Percentiles rank a stretch among this genome's conserved stretches.
Evolutionary conservation across 2,797 vertebrate species (phyloP).

Genomic region (Falco cherrug): DNA sequence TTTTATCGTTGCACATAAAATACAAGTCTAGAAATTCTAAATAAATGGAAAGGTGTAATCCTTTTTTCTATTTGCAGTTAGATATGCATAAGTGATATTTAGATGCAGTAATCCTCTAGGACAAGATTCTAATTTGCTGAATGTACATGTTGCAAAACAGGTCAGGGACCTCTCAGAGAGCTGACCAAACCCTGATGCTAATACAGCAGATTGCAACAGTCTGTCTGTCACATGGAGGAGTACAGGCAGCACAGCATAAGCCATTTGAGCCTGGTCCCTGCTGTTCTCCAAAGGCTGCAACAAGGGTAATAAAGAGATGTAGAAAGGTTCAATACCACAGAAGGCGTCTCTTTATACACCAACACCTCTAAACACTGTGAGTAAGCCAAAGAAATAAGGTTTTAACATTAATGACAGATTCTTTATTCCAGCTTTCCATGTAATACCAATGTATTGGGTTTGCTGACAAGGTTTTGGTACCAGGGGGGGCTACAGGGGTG

Average conservation of each 20-base stretch:
- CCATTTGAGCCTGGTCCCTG: background rate
- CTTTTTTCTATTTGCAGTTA: background rate
- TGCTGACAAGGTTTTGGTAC: background rate
- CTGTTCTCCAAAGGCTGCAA: background rate
- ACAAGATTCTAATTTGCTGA: background rate
- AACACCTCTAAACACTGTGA: background rate
- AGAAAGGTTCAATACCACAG: background rate
- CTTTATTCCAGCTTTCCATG: background rate
- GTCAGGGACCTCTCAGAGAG: background rate
- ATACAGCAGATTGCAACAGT: background rate
- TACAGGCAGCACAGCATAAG: background rate
- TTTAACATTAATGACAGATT: background rate
- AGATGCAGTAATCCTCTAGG: background rate
- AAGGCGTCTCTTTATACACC: background rate
- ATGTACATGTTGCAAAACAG: background rate
- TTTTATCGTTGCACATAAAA: background rate
- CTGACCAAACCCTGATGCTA: background rate
- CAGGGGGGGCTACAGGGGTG: background rate
- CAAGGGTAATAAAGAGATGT: background rate
- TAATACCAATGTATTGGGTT: accelerated
- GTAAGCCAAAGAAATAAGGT: background rate
- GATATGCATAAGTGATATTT: background rate
- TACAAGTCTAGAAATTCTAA: background rate
- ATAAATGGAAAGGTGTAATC: background rate
- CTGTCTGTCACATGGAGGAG: background rate